Evolutionary conservation across 2,797 vertebrate species (phyloP), one percentile per base, ranked within the genome.

Genomic region (Steatocranus sp.): DNA sequence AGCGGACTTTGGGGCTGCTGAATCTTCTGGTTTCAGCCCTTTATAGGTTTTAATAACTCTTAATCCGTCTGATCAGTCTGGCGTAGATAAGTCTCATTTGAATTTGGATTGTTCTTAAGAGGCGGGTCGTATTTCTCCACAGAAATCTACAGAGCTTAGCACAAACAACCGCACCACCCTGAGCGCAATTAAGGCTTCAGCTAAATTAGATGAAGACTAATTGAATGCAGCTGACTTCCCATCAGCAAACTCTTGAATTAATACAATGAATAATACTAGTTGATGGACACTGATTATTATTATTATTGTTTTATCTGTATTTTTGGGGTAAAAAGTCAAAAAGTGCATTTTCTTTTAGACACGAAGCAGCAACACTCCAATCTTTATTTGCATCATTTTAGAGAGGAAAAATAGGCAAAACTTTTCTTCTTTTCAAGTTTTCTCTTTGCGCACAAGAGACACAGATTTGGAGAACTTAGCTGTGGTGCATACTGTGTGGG

Each of bases 21-120:
- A 93, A 88, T 94, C 94, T 95, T 81, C 75, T 89, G 89, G 78
- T 91, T 83, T 90, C 84, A 90, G 86, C 88, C 88, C 84, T 91
- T 97, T 96, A 96, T 96, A 91, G 90, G 95, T 96, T 97, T 97
- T 97, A 97, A 97, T 97, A 96, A 96, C 95, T 96, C 93, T 95
- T 97, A 97, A 97, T 97, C 97, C 97, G 88, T 94, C 95, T 97
- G 97, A 97, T 97, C 96, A 93, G 91, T 96, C 94, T 96, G 97
- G 96, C 96, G 96, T 97, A 96, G 96, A 97, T 96, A 97, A 97
- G 95, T 97, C 96, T 96, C 94, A 86, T 96, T 96, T 97, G 95
- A 97, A 97, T 96, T 88, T 90, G 95, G 91, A 93, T 92, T 96
- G 89, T 92, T 95, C 95, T 94, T 92, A 84, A 95, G 94, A 88